Conservation (phyloP, 2,113 vertebrate species). For the Merops nubicus region DNA sequence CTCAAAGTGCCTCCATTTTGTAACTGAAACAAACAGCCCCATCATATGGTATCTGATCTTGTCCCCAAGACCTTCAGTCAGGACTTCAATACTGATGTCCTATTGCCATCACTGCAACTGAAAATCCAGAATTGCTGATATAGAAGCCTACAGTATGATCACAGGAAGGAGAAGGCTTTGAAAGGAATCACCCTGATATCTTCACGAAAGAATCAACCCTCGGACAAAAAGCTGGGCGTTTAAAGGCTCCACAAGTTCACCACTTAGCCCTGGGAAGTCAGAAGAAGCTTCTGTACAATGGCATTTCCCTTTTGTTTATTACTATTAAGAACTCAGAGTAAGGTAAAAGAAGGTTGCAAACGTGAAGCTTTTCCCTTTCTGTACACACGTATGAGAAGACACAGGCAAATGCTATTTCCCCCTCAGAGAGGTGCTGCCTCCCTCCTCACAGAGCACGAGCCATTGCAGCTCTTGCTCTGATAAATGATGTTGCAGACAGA, state of each 20-base stretch:
- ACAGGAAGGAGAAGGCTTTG: not conserved
- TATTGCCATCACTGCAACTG: not conserved
- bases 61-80: not conserved
- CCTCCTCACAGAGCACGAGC: not conserved
- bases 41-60: rapidly evolving
- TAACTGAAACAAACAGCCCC: not conserved
- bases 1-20: not conserved
- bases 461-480: not conserved
- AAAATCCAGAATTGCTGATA: not conserved
- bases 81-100: not conserved
- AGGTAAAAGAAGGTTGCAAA: not conserved
- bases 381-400: not conserved
- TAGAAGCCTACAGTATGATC: rapidly evolving
- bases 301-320: not conserved
- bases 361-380: not conserved
- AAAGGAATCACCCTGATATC: not conserved
- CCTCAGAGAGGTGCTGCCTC: not conserved
- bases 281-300: not conserved
- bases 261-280: not conserved
- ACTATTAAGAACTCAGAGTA: not conserved
- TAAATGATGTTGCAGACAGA: not conserved
- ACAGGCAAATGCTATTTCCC: not conserved
- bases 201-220: not conserved
- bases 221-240: not conserved
- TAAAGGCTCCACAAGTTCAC: not conserved